Evolutionary conservation across 2,113 vertebrate species (phyloP), one percentile per base, ranked within the genome.

Genomic region (Corythornis vintsioides): DNA sequence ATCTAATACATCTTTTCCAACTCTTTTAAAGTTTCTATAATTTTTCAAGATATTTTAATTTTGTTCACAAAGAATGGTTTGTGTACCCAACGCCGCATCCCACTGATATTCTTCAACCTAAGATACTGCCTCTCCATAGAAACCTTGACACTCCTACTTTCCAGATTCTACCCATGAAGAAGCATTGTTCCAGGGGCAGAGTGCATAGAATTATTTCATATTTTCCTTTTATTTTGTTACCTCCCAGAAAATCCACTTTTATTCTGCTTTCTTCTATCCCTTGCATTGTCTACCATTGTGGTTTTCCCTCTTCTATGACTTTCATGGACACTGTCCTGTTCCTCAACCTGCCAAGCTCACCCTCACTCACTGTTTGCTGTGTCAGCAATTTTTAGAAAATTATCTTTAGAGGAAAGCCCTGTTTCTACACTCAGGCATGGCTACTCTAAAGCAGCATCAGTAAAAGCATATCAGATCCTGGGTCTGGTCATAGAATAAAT

Each of bases 1-100:
- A 86, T 87, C 84, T 82, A 86, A 94, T 66, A 73, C 31, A 35
- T 38, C 45, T 71, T 57, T 81, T 91, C 75, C 70, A 79, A 56
- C 29, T 70, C 74, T 92, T 94, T 53, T 47, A 64, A 89, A 57
- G 25, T 40, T 87, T 85, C 63, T 75, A 3, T 83, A 65, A 47
- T 85, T 93, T 85, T 94, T 76, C 31, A 63, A 45, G 57, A 59
- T 24, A 38, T 91, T 84, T 90, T 86, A 42, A 61, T 82, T 88
- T 93, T 84, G 21, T 55, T 87, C 87, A 45, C 52, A 59, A 89
- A 71, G 19, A 85, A 70, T 13, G 7, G 50, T 78, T 79, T 79
- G 40, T 38, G 55, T 63, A 57, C 63, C 42, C 57, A 91, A 40
- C 13, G 8, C 33, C 38, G 67, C 87, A 55, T 69, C 74, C 74